Evolutionary conservation across 2,113 vertebrate genomes (phyloP), one percentile per base, ranked within the genome.

Genomic region (Siphamia tubifer): DNA sequence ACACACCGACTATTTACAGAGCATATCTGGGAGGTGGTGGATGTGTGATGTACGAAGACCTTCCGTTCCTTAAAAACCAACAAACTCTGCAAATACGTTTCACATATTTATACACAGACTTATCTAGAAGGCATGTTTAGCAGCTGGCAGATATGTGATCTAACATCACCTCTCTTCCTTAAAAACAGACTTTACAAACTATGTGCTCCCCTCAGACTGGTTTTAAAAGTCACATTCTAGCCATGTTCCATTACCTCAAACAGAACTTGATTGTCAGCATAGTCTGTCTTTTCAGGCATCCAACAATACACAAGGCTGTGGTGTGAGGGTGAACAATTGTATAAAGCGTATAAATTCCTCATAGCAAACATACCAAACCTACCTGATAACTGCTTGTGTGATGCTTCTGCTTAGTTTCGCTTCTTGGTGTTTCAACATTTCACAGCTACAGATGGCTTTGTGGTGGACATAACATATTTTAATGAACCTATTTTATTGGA

Each of bases 181-280:
- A 17, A n/a, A 17, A 30, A 12, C 35, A 2, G 4, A 2, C 20
- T 3, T 19, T 11, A 1, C 19, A 17, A 12, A n/a, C n/a, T 13
- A 3, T 25, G 3, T 39, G 36, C 49, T 47, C 28, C 0, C 9
- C 16, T 23, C 15, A 17, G 36, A 9, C 17, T 20, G 24, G 5
- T 39, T 69, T 65, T 57, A 28, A 68, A 52, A 27, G 24, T 39
- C 15, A 8, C 11, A 2, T 23, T 48, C 6, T 5, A 7, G 4
- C 16, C 15, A 3, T 12, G 2, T 2, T 17, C 1, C 39, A 15
- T 27, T 34, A 31, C 11, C 4, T 17, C 5, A 11, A 2, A 2
- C 20, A 6, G 40, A 79, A 74, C 75, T 35, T 31, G 81, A 77
- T 65, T 70, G 39, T 71, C 78, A 39, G 16, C 64, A 67, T 83